Conservation (phyloP, 1,140 invertebrate species). For the Drosophila repletoides region DNA sequence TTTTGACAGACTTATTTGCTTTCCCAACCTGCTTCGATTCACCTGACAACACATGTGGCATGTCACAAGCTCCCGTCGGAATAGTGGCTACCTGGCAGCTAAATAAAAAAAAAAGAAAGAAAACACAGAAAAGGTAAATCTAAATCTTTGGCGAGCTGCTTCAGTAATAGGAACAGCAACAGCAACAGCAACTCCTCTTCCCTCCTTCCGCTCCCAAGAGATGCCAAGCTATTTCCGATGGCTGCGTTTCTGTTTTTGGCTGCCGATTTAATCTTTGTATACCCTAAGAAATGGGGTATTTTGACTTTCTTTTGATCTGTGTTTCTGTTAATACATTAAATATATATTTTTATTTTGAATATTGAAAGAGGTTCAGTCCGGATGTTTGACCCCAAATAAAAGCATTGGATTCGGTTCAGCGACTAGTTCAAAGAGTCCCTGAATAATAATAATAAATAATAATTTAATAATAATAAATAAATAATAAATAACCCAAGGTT, state of each 20-base stretch:
- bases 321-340: background rate
- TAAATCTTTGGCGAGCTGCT: background rate
- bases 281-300: background rate
- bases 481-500: no score
- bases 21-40: background rate
- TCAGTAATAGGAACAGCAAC: background rate
- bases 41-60: slow-evolving; percentile 7
- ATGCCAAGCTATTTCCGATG: slow-evolving; percentile 24
- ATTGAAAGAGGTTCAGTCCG: no score
- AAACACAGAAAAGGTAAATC: slow-evolving; percentile 18
- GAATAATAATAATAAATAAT: no score
- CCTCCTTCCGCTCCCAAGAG: background rate
- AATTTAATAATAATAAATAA: no score
- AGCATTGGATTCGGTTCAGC: no score
- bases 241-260: slow-evolving; percentile 11
- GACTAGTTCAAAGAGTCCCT: no score
- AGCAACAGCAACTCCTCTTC: background rate
- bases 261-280: slow-evolving; percentile 10
- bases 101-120: no score
- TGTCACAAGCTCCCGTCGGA: slow-evolving; percentile 17
- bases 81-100: slow-evolving; percentile 15
- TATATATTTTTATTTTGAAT: background rate
- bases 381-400: no score
- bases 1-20: slow-evolving; percentile 33
- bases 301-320: background rate